phyloP scores from a whole-genome alignment of 2,797 vertebrate species.

The Diceros bicornis region DNA sequence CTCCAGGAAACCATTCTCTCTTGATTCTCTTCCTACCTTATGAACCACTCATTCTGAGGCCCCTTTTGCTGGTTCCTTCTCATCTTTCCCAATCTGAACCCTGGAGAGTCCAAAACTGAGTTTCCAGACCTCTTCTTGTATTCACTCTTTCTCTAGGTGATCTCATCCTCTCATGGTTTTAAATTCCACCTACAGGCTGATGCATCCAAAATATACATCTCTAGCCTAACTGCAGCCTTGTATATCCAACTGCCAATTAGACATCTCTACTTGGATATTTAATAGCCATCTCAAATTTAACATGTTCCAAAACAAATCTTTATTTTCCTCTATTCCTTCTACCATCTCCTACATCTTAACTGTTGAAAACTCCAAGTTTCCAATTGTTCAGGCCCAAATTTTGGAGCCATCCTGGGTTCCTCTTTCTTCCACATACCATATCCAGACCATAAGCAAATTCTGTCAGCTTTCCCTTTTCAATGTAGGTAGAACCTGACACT shows the following conservation, averaged over 20 bases:
- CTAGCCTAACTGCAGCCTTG: not conserved
- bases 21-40: not conserved
- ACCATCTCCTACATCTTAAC: not conserved
- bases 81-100: not conserved
- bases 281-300: not conserved
- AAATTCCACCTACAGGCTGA: not conserved
- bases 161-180: not conserved
- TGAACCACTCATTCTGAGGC: not conserved
- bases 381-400: not conserved
- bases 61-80: not conserved
- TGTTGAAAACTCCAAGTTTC: conserved; percentile 30
- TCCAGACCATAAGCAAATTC: not conserved
- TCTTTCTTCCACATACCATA: not conserved
- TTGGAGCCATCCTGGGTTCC: not conserved
- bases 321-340: not conserved
- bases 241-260: not conserved
- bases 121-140: not conserved
- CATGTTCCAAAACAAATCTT: not conserved
- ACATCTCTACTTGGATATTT: not conserved
- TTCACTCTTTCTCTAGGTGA: not conserved
- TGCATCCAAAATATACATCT: not conserved
- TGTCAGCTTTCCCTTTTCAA: not conserved
- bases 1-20: not conserved
- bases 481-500: not conserved
- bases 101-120: not conserved